A percentile compares a stretch with the other conserved stretches of the same genome.
phyloP scores from a whole-genome alignment of 2,888 invertebrate species.

The Gisinianus flammeolus region DNA sequence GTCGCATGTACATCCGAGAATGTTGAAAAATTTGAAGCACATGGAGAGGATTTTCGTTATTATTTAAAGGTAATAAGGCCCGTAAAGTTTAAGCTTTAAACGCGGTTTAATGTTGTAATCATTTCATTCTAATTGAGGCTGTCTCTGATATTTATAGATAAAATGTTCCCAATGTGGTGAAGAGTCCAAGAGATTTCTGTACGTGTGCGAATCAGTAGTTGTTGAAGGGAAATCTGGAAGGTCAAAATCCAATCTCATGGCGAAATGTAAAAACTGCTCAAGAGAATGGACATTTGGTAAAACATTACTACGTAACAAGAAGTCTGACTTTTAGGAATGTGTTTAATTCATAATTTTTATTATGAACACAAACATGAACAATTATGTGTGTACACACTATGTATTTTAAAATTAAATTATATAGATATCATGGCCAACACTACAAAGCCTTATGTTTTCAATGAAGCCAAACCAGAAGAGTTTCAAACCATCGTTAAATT shows the following conservation, averaged over 20 bases:
- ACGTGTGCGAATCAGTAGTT: constrained; percentile 20
- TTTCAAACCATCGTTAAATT: constrained; percentile 34
- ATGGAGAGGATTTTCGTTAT: constrained; percentile 41
- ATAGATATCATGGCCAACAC: constrained; percentile 27
- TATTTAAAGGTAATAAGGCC: constrained; percentile 32
- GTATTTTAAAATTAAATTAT: too few relatives aligned
- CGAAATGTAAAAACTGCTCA: constrained; percentile 39
- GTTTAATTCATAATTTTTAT: too few relatives aligned
- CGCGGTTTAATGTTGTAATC: not conserved
- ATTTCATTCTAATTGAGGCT: not conserved
- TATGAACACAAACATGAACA: too few relatives aligned
- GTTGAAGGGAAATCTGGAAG: constrained; percentile 33
- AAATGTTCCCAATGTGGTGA: constrained; percentile 39
- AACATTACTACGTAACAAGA: too few relatives aligned
- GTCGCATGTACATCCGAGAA: constrained; percentile 30
- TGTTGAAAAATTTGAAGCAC: constrained; percentile 33
- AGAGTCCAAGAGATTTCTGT: constrained; percentile 28
- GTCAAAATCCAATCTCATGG: constrained; percentile 29
- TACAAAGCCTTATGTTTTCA: constrained; percentile 6
- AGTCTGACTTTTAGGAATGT: too few relatives aligned
- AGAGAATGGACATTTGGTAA: constrained; percentile 35
- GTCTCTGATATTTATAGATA: constrained; percentile 23
- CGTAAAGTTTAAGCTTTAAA: not conserved
- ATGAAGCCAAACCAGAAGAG: constrained; percentile 35
- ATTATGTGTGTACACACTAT: too few relatives aligned